Evolutionary conservation across 2,888 invertebrate genomes (phyloP).

Genomic region (Tipula vernalis): DNA sequence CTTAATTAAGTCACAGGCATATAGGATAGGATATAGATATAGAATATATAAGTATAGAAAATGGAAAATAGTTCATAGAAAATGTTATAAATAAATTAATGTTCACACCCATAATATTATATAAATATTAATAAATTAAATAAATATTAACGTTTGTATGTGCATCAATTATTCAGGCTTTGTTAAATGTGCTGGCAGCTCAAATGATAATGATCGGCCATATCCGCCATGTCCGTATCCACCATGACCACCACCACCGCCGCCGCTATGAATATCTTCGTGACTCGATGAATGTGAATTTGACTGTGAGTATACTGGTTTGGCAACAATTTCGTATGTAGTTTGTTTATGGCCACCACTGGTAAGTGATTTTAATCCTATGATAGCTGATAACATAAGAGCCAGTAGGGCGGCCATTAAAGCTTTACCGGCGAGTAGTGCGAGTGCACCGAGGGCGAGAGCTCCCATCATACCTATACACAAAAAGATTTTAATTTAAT

Average conservation of each 20-base stretch:
- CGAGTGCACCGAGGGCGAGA: conserved; percentile 59
- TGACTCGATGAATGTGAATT: conserved; percentile 47
- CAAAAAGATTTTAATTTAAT: background rate
- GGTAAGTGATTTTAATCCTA: conserved; percentile 60
- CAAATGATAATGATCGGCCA: conserved; percentile 28
- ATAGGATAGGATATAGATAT: background rate
- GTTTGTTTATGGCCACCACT: conserved; percentile 46
- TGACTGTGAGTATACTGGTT: conserved; percentile 60
- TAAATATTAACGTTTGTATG: background rate
- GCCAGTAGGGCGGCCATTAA: conserved; percentile 72
- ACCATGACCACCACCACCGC: conserved; percentile 31
- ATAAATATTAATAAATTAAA: conserved; percentile 7
- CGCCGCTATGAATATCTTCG: conserved; percentile 41
- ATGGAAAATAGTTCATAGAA: background rate
- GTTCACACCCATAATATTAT: background rate
- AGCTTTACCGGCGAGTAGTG: conserved; percentile 70
- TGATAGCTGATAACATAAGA: conserved; percentile 59
- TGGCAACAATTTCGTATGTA: conserved; percentile 74
- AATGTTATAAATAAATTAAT: background rate
- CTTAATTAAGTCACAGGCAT: background rate
- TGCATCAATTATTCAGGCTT: conserved; percentile 9
- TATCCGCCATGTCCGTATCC: conserved; percentile 42
- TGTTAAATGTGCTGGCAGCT: conserved; percentile 21
- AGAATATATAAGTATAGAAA: background rate
- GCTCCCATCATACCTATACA: conserved; percentile 55